Conservation (phyloP, 2,113 vertebrate genomes). For the Cottus gobio region DNA sequence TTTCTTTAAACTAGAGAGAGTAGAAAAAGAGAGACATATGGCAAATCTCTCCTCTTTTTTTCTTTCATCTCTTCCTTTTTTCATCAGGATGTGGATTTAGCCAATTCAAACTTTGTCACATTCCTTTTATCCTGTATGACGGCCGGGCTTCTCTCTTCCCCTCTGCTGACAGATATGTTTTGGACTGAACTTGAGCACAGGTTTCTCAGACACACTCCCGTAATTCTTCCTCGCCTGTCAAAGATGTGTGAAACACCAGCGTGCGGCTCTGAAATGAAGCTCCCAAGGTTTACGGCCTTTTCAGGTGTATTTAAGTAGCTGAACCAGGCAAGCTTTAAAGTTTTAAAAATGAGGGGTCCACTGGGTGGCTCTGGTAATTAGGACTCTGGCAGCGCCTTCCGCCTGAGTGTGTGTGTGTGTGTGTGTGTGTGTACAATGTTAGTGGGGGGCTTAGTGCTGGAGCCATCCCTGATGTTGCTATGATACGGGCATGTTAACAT, state of each 20-base stretch:
- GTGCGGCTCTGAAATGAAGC: background rate
- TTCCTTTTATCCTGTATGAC: conserved; percentile 14
- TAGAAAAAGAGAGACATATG: conserved; percentile 17
- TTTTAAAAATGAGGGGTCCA: conserved; percentile 13
- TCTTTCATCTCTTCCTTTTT: conserved; percentile 1
- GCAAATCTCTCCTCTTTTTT: background rate
- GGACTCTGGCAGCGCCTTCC: conserved; percentile 38
- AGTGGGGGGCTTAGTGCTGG: conserved; percentile 31
- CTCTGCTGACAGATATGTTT: background rate
- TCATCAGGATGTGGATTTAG: conserved; percentile 44
- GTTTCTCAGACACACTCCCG: conserved; percentile 10
- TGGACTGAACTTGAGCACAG: background rate
- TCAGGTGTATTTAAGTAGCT: background rate
- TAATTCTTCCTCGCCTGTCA: background rate
- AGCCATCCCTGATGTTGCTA: conserved; percentile 66
- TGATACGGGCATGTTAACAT: conserved; percentile 54
- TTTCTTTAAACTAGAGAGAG: background rate
- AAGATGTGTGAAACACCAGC: background rate
- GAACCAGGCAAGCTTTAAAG: conserved; percentile 28
- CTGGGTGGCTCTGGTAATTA: conserved; percentile 38
- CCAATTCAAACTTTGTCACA: conserved; percentile 32
- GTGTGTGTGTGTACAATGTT: conserved; percentile 13
- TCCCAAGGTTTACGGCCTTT: background rate
- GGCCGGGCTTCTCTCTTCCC: conserved; percentile 10
- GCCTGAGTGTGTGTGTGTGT: conserved; percentile 19